A percentile compares a stretch with the other conserved stretches of the same genome.
These are phyloP conservation scores for Trissolcus brochymenae DNA, from an alignment of 2,888 invertebrate species.

Conservation along the genomic window DNA sequence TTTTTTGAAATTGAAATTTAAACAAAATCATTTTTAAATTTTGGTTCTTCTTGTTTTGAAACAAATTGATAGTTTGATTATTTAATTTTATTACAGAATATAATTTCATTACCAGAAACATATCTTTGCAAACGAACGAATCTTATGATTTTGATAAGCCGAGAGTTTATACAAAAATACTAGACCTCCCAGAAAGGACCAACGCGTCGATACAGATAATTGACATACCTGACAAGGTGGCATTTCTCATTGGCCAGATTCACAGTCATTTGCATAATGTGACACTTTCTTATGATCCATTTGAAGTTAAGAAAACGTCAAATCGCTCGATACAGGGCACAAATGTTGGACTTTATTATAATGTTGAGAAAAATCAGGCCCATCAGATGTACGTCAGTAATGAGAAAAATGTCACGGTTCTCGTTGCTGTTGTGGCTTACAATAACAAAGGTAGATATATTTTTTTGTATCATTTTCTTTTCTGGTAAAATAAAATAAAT, in stretches of 20 bases:
- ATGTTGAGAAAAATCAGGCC: conserved; percentile 62
- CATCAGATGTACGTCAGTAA: conserved; percentile 77
- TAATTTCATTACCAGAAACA: conserved; percentile 7
- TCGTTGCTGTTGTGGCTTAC: conserved; percentile 80
- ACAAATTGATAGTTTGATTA: not conserved
- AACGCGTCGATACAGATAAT: conserved; percentile 74
- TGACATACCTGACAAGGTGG: conserved; percentile 76
- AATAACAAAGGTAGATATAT: conserved; percentile 75
- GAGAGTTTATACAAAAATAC: conserved; percentile 65
- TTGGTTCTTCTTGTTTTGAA: not conserved
- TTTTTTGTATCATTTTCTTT: no score
- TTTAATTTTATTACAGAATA: conserved; percentile 10
- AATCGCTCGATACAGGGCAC: conserved; percentile 78
- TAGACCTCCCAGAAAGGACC: conserved; percentile 61
- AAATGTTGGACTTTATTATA: conserved; percentile 80
- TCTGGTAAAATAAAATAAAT: no score
- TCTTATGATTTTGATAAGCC: conserved; percentile 55
- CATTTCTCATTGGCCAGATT: conserved; percentile 82
- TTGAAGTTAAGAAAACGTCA: conserved; percentile 59
- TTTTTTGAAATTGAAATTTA: no score
- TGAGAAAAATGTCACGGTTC: conserved; percentile 71
- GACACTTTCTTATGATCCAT: conserved; percentile 77
- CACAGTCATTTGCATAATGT: conserved; percentile 81
- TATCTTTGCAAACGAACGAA: conserved; percentile 63
- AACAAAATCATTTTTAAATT: no score